Base-by-base conservation (phyloP, 2,113 vertebrate species). In the Cyanoramphus novaezelandiae region DNA sequence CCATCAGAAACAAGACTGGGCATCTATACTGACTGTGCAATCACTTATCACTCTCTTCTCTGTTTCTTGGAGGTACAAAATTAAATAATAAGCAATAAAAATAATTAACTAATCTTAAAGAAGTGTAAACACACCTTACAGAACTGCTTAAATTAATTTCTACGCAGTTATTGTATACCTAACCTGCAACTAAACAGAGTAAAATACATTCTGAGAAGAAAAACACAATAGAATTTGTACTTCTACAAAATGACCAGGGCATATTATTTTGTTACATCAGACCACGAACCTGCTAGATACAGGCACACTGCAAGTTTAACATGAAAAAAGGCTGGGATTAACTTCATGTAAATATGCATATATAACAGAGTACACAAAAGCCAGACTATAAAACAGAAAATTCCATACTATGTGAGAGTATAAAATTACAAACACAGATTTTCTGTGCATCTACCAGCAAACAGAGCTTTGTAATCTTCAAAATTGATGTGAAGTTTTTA, bases 401-500 rank as follows among this genome's bases (percentile, higher is more conserved):
- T 90, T 90, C 78, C 59, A 63, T 80, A 87, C 60, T 93, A 88
- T 57, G 78, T 87, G 8, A 93, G 92, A 97, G 57, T 85, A 88
- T 25, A 76, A 75, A 93, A 85, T 90, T 97, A 86, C 64, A 97
- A 93, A 94, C 81, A 97, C 10, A 91, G 86, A 95, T 95, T 93
- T 96, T 84, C 80, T 79, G 63, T 55, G 63, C 80, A 97, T 71
- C 72, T 82, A 97, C 70, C 59, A 91, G 86, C 78, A 97, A 97
- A 91, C 82, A 94, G 75, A 96, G 78, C 44, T 95, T 96, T 70
- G 67, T 75, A 71, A 91, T 89, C 92, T 94, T 96, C 95, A 96
- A 96, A 97, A 97, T 91, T 96, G 20, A 83, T 59, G 84, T 75
- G 64, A 93, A 96, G 91, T 82, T 92, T 93, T 49, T 93, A 37